Base-by-base conservation (phyloP, 2,888 invertebrate genomes). In the Eupelmus urozonus region DNA sequence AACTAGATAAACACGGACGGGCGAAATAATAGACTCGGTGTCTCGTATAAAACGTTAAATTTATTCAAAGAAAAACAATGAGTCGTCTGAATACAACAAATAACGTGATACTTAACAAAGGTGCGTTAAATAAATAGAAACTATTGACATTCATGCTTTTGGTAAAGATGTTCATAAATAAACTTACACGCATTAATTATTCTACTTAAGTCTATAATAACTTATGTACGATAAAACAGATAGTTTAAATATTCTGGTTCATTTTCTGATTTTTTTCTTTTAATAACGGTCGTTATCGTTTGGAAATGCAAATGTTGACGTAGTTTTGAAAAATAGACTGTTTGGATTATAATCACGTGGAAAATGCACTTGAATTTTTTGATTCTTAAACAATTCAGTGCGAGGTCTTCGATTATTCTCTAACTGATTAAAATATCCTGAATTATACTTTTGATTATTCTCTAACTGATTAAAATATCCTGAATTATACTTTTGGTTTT, bases 361-460 rank as follows among this genome's bases (percentile, higher is more conserved):
- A 42, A 74, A 78, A 45, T 23, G 16, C 2, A 70, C 59, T 27
- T 51, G 20, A 63, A 9, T 70, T 27, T 16, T 34, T 34, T 65
- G 49, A n/a, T 49, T 63, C 11, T 60, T 23, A 3, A 55, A 45
- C 4, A 9, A 0, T 53, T 62, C 45, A 25, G n/a, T n/a, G 1
- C 27, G 53, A 4, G 63, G 73, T 13, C n/a, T 63, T 11, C 51
- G 45, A 57, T 69, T 74, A 23, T 27, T 40, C 20, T 65, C 18
- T 34, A 13, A 16, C 20, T 49, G 25, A 23, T 66, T 29, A 0
- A 27, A 51, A 11, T 53, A 5, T 18, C 4, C 29, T 18, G 18
- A 13, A 59, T 60, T 27, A 23, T 5, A 42, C 1, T 13, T 49
- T 25, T 2, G 67, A 16, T 70, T 1, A 18, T 34, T 34, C 23